Evolutionary conservation across 2,113 vertebrate species (phyloP).

Genomic region (Ageneiosus marmoratus): DNA sequence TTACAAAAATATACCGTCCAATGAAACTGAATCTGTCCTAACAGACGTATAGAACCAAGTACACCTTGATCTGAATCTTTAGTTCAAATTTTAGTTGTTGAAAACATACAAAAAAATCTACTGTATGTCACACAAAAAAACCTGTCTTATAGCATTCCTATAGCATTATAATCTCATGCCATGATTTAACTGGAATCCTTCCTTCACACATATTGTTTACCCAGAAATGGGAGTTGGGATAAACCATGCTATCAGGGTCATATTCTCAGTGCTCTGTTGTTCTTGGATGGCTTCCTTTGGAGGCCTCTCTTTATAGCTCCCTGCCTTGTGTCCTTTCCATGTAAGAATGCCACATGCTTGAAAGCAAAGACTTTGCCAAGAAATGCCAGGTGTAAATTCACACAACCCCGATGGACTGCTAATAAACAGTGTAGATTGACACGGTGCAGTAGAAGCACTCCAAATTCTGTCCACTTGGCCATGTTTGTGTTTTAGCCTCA

Average conservation of each 20-base stretch:
- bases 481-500: neutral
- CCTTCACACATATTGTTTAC: constrained; percentile 55
- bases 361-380: constrained; percentile 30
- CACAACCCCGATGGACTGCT: neutral
- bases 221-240: constrained; percentile 58
- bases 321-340: constrained; percentile 29
- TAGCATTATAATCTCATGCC: neutral
- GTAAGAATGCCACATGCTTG: constrained; percentile 7
- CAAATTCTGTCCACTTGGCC: neutral
- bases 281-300: constrained; percentile 50
- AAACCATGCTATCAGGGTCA: constrained; percentile 46
- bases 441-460: neutral
- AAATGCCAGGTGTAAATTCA: constrained; percentile 29
- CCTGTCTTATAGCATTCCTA: neutral
- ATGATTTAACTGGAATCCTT: constrained; percentile 19
- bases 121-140: neutral
- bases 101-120: neutral
- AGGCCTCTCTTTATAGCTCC: constrained; percentile 47
- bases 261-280: constrained; percentile 53
- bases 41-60: neutral
- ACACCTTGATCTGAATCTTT: neutral
- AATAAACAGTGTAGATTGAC: constrained; percentile 27
- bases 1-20: neutral
- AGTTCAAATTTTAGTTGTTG: neutral
- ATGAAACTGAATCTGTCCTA: neutral